These are phyloP conservation scores for Electrophaes corylata DNA, from an alignment of 2,888 invertebrate genomes.

Conservation along the genomic window DNA sequence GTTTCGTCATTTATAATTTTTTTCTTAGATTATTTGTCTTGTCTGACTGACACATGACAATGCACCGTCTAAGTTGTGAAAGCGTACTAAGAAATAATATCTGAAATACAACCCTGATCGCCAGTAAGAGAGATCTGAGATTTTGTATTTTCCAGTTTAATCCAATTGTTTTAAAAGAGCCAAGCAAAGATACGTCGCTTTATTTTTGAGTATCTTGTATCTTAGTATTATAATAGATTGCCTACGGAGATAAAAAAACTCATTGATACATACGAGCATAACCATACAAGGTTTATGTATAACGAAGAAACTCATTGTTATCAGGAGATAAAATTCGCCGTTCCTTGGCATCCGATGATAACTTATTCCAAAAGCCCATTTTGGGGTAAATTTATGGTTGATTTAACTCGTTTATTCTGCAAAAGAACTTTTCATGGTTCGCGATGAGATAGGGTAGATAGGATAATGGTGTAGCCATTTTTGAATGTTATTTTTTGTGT, in stretches of 20 bases:
- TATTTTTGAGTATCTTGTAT: background rate
- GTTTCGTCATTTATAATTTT: background rate
- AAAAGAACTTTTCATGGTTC: conserved; percentile 60
- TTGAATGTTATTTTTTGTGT: conserved; percentile 38
- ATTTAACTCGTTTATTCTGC: conserved; percentile 72
- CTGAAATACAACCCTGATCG: too few species aligned
- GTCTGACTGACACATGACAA: too few species aligned
- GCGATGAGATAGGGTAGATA: conserved; percentile 56
- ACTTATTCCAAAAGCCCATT: conserved; percentile 74
- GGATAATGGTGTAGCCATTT: conserved; percentile 46
- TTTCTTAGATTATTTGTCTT: background rate
- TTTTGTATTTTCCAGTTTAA: too few species aligned
- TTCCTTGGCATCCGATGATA: conserved; percentile 73
- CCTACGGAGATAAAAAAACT: conserved; percentile 14
- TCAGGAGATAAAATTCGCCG: conserved; percentile 67
- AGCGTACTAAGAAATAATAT: too few species aligned
- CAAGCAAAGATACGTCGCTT: background rate
- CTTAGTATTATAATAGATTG: conserved; percentile 5
- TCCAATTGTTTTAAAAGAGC: too few species aligned
- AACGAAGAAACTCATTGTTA: conserved; percentile 50
- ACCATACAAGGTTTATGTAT: conserved; percentile 17
- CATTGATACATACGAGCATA: conserved; percentile 27
- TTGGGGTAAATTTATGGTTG: conserved; percentile 70
- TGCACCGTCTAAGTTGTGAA: too few species aligned
- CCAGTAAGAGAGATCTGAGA: too few species aligned